phyloP scores from a whole-genome alignment of 2,113 vertebrate species.

The Larimichthys crocea region DNA sequence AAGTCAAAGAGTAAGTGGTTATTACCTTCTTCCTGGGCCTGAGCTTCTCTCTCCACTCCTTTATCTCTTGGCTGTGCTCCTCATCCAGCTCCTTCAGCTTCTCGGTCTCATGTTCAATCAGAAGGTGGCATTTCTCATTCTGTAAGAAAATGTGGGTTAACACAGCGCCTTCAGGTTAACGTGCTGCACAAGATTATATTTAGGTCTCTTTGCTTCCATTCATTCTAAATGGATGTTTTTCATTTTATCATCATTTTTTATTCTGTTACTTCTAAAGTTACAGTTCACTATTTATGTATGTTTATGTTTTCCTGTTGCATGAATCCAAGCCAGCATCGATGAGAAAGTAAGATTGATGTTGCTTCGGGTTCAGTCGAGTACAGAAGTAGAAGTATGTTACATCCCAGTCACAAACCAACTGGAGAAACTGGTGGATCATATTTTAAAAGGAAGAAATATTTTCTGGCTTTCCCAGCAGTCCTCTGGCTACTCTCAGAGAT shows the following conservation, averaged over 20 bases:
- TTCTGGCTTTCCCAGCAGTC: too few relatives aligned
- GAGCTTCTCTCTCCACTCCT: conserved; percentile 97
- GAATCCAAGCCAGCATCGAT: not conserved
- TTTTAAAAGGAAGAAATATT: too few relatives aligned
- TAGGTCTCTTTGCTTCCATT: too few relatives aligned
- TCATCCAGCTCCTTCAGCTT: conserved; percentile 99
- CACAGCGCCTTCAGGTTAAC: not conserved
- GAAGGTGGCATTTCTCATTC: conserved; percentile 99
- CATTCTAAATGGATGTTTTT: too few relatives aligned
- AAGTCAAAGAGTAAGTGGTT: not conserved
- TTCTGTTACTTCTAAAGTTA: not conserved
- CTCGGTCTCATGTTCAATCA: conserved; percentile 98
- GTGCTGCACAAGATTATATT: not conserved
- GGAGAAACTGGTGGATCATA: too few relatives aligned
- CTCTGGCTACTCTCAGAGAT: too few relatives aligned
- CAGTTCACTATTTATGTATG: too few relatives aligned
- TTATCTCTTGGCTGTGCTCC: conserved; percentile 94
- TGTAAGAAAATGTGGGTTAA: conserved; percentile 75
- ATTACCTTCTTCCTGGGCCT: conserved; percentile 96
- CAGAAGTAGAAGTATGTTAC: too few relatives aligned
- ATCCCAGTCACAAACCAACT: too few relatives aligned
- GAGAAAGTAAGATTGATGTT: not conserved
- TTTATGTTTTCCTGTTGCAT: not conserved
- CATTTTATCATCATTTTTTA: not conserved
- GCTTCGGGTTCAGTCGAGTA: too few relatives aligned